These are phyloP conservation scores for Larimichthys polyactis DNA, from an alignment of 2,113 vertebrate species.

Conservation along the genomic window DNA sequence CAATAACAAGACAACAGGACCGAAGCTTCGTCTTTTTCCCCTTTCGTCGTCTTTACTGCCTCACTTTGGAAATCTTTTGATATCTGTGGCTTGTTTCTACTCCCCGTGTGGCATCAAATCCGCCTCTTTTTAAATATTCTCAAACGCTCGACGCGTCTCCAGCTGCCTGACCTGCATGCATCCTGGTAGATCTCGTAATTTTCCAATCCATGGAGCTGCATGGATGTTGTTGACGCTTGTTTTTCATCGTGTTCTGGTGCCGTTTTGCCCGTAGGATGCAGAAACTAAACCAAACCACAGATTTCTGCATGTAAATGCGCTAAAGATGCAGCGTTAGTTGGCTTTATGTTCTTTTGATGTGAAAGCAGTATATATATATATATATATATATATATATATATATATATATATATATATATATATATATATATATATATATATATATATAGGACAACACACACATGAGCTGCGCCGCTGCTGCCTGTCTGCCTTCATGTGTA, in stretches of 20 bases:
- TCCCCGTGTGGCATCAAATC: background rate
- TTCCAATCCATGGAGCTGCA: slow-evolving; percentile 26
- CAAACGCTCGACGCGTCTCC: slow-evolving; percentile 13
- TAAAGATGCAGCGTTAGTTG: background rate
- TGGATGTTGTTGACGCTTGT: slow-evolving; percentile 6
- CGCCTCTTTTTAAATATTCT: slow-evolving; percentile 44
- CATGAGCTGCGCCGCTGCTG: slow-evolving; percentile 33
- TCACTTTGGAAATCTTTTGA: slow-evolving; percentile 48
- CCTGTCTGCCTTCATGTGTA: slow-evolving; percentile 18
- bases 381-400: no score
- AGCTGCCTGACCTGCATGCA: slow-evolving; percentile 45
- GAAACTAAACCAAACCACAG: background rate
- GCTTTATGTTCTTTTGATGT: slow-evolving; percentile 40
- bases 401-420: no score
- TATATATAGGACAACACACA: no score
- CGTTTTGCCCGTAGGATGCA: slow-evolving; percentile 15
- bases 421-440: no score
- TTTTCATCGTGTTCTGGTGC: background rate
- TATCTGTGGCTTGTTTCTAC: slow-evolving; percentile 44
- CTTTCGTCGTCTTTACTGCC: slow-evolving; percentile 21
- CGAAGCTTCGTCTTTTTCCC: background rate
- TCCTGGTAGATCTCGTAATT: slow-evolving; percentile 8
- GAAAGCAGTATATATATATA: background rate
- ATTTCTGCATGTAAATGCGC: slow-evolving; percentile 12
- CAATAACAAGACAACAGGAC: background rate